Conservation (phyloP, 2,797 vertebrate species). For the Lacerta agilis region DNA sequence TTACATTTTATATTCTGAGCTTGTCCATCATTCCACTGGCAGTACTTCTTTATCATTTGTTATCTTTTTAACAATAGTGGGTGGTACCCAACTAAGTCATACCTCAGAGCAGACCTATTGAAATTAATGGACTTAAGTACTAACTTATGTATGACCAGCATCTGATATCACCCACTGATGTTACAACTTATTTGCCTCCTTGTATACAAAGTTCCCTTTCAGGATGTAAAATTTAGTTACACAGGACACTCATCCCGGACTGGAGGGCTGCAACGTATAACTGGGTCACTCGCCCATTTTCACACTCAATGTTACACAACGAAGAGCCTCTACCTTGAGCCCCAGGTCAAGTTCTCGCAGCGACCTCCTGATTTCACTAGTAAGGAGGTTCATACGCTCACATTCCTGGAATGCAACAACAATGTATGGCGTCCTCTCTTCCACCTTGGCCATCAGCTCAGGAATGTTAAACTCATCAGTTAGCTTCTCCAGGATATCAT, state of each 20-base stretch:
- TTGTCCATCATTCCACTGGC: neutral
- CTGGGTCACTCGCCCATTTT: neutral
- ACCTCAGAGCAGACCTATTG: no score
- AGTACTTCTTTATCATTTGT: neutral
- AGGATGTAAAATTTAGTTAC: neutral
- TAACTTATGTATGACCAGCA: no score
- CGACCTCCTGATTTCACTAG: conserved; percentile 84
- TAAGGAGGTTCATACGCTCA: conserved; percentile 91
- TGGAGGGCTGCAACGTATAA: neutral
- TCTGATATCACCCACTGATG: neutral
- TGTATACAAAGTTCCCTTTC: neutral
- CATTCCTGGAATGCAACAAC: conserved; percentile 95
- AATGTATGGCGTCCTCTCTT: conserved; percentile 89
- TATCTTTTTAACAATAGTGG: neutral
- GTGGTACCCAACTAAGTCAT: no score
- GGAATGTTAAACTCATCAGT: conserved; percentile 89
- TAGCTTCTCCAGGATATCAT: conserved; percentile 90
- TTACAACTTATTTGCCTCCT: neutral
- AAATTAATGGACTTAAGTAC: no score
- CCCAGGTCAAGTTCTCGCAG: conserved; percentile 87
- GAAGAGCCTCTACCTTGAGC: conserved; percentile 84
- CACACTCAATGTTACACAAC: neutral
- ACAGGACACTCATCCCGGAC: neutral
- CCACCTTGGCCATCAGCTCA: conserved; percentile 86
- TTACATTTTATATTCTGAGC: neutral